Conservation (phyloP, 2,113 vertebrate genomes). For the Pluvialis apricaria region DNA sequence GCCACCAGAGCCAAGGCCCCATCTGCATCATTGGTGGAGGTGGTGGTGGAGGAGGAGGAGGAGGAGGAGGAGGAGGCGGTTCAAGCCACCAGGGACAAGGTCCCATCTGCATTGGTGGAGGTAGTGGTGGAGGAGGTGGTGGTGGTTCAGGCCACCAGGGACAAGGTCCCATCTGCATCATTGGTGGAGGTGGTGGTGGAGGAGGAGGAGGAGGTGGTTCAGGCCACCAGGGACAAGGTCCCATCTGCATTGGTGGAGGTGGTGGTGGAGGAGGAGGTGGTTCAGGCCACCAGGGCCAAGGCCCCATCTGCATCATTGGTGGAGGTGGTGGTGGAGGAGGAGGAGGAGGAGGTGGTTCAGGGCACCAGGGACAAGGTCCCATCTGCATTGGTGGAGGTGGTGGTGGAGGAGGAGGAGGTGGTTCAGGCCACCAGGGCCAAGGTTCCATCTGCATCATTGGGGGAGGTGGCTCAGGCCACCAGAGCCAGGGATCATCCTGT, state of each 20-base stretch:
- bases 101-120: neutral
- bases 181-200: neutral
- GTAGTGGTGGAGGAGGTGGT: fast-evolving
- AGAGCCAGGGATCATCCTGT: neutral
- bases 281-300: neutral
- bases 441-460: neutral
- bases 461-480: neutral
- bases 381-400: neutral
- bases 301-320: neutral
- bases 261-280: neutral
- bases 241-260: neutral
- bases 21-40: neutral
- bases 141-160: neutral
- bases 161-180: neutral
- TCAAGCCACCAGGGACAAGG: fast-evolving
- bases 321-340: neutral
- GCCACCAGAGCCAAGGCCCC: no score
- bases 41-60: neutral
- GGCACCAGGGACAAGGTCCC: fast-evolving
- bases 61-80: neutral
- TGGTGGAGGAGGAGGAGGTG: neutral
- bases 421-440: fast-evolving
- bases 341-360: neutral
- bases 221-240: fast-evolving
- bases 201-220: neutral